phyloP scores from a whole-genome alignment of 92 coral and sea anemone genomes.

The Scolanthus callimorphus region DNA sequence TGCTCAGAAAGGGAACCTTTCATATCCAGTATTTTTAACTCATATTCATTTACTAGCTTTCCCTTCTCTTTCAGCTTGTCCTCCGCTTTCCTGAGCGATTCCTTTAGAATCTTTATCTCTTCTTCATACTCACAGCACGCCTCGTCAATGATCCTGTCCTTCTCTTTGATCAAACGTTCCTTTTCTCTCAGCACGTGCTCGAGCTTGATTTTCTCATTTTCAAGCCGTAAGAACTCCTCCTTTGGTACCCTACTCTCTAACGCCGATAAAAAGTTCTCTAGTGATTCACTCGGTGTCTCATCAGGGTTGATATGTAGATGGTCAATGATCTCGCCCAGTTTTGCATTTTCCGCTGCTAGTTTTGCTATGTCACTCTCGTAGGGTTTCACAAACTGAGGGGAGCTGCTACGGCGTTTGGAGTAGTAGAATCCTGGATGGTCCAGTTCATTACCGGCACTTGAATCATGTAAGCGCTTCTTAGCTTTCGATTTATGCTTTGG shows the following conservation, averaged over 20 bases:
- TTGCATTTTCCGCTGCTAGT: constrained; percentile 76
- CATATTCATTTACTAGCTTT: constrained; percentile 43
- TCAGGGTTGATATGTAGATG: constrained; percentile 49
- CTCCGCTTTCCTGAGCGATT: constrained; percentile 46
- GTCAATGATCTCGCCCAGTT: constrained; percentile 76
- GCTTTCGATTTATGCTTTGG: not conserved
- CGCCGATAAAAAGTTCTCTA: constrained; percentile 51
- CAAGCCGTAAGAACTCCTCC: constrained; percentile 62
- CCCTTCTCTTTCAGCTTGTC: constrained; percentile 58
- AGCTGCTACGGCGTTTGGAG: constrained; percentile 15
- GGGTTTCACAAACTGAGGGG: constrained; percentile 48
- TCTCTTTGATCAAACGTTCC: constrained; percentile 57
- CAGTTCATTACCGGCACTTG: not conserved
- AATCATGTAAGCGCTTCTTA: not conserved
- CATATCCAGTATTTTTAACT: constrained; percentile 56
- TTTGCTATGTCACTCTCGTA: constrained; percentile 68
- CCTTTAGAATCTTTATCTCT: constrained; percentile 47
- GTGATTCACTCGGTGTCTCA: constrained; percentile 26
- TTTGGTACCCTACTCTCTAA: constrained; percentile 72
- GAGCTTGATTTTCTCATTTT: constrained; percentile 56
- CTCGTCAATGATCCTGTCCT: constrained; percentile 61
- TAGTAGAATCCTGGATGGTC: constrained; percentile 5
- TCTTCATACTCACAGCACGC: constrained; percentile 60
- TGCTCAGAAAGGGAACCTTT: constrained; percentile 55
- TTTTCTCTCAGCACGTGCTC: constrained; percentile 66